phyloP scores from a whole-genome alignment of 1,140 invertebrate species.

The Potamilus streckersoni region DNA sequence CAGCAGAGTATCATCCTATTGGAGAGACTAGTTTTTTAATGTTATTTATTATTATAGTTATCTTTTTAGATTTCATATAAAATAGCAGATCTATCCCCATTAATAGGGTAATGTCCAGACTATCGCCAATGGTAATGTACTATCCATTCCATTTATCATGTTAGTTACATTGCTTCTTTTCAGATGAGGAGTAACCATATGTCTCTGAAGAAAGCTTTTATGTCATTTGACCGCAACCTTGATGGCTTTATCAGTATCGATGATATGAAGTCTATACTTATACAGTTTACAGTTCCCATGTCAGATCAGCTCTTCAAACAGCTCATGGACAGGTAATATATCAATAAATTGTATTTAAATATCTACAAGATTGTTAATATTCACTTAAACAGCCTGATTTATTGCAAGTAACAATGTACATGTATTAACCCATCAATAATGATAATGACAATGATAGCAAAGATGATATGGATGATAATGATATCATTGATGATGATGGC shows the following conservation, averaged over 20 bases:
- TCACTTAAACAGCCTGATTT: neutral
- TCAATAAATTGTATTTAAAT: neutral
- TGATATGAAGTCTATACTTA: slow-evolving; percentile 59
- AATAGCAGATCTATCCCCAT: too few relatives aligned
- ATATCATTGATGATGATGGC: too few relatives aligned
- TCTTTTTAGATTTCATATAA: too few relatives aligned
- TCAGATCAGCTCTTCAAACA: slow-evolving; percentile 61
- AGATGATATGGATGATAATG: too few relatives aligned
- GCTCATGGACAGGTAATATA: slow-evolving; percentile 60
- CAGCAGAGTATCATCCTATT: too few relatives aligned
- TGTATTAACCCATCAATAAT: neutral
- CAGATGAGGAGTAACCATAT: slow-evolving; percentile 62
- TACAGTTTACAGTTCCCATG: slow-evolving; percentile 63
- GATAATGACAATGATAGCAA: too few relatives aligned
- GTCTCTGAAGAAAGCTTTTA: slow-evolving; percentile 60
- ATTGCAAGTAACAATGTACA: neutral
- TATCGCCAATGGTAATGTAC: too few relatives aligned
- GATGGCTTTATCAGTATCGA: slow-evolving; percentile 60
- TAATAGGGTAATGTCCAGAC: too few relatives aligned
- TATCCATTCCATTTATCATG: too few relatives aligned
- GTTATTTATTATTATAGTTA: too few relatives aligned
- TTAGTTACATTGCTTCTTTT: slow-evolving; percentile 4
- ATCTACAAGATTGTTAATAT: neutral
- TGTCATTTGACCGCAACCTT: slow-evolving; percentile 56
- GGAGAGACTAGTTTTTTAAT: too few relatives aligned